Evolutionary conservation across 1,140 invertebrate genomes (phyloP).

Genomic region (Euschistus heros): DNA sequence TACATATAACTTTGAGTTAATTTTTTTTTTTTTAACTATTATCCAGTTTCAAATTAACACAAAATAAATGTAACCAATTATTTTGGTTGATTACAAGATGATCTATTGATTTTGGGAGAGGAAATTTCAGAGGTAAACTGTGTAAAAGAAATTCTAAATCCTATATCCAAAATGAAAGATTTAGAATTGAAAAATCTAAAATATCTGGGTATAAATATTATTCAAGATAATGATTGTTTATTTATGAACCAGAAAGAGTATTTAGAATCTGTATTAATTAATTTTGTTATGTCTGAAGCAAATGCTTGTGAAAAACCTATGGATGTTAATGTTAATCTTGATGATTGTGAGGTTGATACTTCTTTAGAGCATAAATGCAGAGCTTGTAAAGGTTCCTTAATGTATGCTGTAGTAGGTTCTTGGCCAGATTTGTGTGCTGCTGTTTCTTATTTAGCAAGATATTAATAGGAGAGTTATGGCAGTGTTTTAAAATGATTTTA

Average conservation of each 20-base stretch:
- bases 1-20: too few species aligned
- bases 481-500: not conserved
- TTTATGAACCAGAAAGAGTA: not conserved
- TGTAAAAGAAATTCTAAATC: not conserved
- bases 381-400: not conserved
- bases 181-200: not conserved
- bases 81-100: too few species aligned
- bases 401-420: not conserved
- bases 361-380: not conserved
- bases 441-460: not conserved
- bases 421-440: not conserved
- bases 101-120: not conserved
- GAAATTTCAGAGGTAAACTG: not conserved
- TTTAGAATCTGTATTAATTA: not conserved
- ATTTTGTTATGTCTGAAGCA: not conserved
- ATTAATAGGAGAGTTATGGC: not conserved
- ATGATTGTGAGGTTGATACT: not conserved
- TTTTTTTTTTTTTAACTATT: too few species aligned
- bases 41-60: too few species aligned
- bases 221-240: not conserved
- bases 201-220: too few species aligned
- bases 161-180: not conserved
- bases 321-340: not conserved
- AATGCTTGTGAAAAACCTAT: not conserved
- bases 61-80: too few species aligned